Evolutionary conservation across 2,797 vertebrate species (phyloP).

Genomic region (Trachops cirrhosus): DNA sequence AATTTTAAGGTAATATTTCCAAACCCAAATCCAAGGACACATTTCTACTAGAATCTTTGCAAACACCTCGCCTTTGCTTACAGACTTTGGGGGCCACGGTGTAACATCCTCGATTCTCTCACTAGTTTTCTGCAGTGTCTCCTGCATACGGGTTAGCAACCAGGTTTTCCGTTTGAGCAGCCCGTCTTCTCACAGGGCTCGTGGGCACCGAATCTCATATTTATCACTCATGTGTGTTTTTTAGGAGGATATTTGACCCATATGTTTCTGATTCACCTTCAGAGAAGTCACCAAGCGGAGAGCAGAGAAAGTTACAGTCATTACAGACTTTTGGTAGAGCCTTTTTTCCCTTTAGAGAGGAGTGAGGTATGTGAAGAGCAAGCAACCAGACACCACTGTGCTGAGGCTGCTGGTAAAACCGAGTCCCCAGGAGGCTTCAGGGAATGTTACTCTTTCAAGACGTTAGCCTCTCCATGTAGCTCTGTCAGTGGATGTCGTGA

Average conservation of each 20-base stretch:
- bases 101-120: neutral
- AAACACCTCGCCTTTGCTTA: neutral
- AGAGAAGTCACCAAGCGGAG: conserved; percentile 36
- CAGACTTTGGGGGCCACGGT: neutral
- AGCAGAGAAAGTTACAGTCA: neutral
- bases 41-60: neutral
- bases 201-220: neutral
- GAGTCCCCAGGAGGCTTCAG: neutral
- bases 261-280: conserved; percentile 34
- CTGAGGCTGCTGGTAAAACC: neutral
- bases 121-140: neutral
- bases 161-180: neutral
- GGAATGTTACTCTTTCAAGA: neutral
- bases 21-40: neutral
- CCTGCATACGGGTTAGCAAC: neutral
- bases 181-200: neutral
- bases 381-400: neutral
- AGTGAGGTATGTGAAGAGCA: neutral
- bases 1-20: neutral
- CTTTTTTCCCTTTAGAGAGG: conserved; percentile 12
- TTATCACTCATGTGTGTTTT: neutral
- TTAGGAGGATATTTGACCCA: conserved; percentile 35
- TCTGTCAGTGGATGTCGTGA: neutral
- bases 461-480: neutral
- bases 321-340: neutral